phyloP scores from a whole-genome alignment of 2,113 vertebrate genomes.

The Lepisosteus oculatus region DNA sequence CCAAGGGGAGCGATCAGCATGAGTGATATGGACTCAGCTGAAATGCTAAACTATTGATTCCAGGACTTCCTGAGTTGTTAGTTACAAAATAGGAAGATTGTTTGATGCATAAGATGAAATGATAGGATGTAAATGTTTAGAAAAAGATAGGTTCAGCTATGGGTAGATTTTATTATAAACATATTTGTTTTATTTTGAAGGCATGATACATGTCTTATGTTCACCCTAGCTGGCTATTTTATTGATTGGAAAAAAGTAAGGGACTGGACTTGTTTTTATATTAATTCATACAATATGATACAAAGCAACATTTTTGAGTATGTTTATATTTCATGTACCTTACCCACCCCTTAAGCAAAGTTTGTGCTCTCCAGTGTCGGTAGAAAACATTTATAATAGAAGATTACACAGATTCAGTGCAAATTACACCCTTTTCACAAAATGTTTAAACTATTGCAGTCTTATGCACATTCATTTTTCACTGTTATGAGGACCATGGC shows the following conservation, averaged over 20 bases:
- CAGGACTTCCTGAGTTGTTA: too few species aligned
- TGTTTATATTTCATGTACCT: constrained; percentile 11
- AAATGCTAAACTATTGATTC: too few species aligned
- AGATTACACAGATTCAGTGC: constrained; percentile 11
- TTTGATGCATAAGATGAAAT: too few species aligned
- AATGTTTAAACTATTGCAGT: constrained; percentile 7
- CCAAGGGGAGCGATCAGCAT: too few species aligned
- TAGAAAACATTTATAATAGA: constrained; percentile 23
- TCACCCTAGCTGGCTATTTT: neutral
- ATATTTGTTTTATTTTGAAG: too few species aligned
- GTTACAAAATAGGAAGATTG: too few species aligned
- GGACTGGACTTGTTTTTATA: neutral
- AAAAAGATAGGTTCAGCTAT: too few species aligned
- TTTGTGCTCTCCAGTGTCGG: constrained; percentile 19
- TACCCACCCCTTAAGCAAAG: constrained; percentile 18
- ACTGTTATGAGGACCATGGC: constrained; percentile 8
- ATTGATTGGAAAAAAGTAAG: neutral
- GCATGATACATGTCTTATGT: too few species aligned
- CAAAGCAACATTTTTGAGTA: constrained; percentile 10
- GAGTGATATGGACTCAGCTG: too few species aligned
- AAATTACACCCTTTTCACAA: constrained; percentile 30
- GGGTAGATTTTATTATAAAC: too few species aligned
- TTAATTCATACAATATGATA: constrained; percentile 22
- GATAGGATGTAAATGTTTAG: too few species aligned
- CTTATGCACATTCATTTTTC: constrained; percentile 30